Base-by-base conservation (phyloP, 2,888 invertebrate genomes). In the Thalpophila matura region DNA sequence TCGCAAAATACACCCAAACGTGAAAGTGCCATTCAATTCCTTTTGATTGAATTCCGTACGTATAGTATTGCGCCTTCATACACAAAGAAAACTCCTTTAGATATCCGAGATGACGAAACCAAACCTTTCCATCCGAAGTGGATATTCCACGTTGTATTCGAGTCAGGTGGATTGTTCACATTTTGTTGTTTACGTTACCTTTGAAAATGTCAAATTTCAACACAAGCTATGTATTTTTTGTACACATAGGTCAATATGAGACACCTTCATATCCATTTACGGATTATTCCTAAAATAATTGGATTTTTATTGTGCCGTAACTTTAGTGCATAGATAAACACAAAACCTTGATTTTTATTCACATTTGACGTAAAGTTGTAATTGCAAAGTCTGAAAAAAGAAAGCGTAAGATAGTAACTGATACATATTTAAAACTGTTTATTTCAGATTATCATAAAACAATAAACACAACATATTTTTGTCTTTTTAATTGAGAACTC, bases 11-110 rank as follows among this genome's bases (percentile, higher is more conserved):
- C 51, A 53, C 37, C 20, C 29, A 63, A 59, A 61, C 59, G 57
- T 58, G 62, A 50, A 54, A 46, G 61, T 62, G 49, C 49, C 45
- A 64, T 69, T 66, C 59, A 62, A 70, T 74, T 63, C 53, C 51
- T 37, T 65, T 74, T 74, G 64, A 77, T 77, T 74, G 64, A 77
- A 77, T 74, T 74, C 43, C 38, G 42, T 54, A 70, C 55, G 58
- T 69, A 38, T 51, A 46, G 46, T 49, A 62, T 74, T 62, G 66
- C 61, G 42, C 42, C 37, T 43, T n/a, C 16, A 42, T n/a, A n/a
- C 54, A 75, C 71, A 71, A 65, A 67, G 74, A 57, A 71, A 77
- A 63, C 55, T 49, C 61, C 65, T 73, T 73, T 46, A 57, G 54
- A 57, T 69, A 65, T 64, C 46, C 38, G 38, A 57, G 40, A 62